A percentile compares a stretch with the other conserved stretches of the same genome.
These are phyloP conservation scores for Drosophila austrosaltans DNA, from an alignment of 2,888 invertebrate species.

Conservation along the genomic window DNA sequence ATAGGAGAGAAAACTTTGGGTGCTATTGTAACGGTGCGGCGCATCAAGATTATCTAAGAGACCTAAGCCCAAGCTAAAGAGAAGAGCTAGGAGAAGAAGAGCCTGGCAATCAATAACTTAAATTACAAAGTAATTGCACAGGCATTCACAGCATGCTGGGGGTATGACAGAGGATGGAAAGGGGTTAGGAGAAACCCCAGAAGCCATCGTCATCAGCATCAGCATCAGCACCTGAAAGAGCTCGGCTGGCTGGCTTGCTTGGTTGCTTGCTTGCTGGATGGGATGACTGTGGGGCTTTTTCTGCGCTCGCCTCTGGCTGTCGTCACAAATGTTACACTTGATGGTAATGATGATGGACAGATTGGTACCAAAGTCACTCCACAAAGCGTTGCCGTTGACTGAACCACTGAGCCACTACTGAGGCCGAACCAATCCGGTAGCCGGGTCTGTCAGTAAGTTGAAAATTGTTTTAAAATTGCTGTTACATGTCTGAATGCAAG, in stretches of 20 bases:
- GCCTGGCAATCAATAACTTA: conserved; percentile 83
- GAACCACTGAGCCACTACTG: conserved; percentile 32
- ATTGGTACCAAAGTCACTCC: conserved; percentile 82
- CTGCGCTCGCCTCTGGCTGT: conserved; percentile 72
- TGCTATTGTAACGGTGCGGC: conserved; percentile 70
- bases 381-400: conserved; percentile 65
- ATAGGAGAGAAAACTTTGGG: conserved; percentile 53
- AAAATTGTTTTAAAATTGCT: conserved; percentile 83
- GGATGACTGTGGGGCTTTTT: conserved; percentile 32
- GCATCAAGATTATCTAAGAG: conserved; percentile 65
- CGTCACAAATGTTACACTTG: conserved; percentile 80
- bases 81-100: conserved; percentile 43
- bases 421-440: conserved; percentile 74
- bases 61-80: conserved; percentile 26
- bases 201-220: conserved; percentile 26
- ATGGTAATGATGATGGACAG: conserved; percentile 83
- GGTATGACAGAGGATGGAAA: conserved; percentile 20
- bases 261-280: not conserved
- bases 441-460: conserved; percentile 82
- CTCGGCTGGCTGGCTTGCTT: too few relatives aligned
- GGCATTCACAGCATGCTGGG: conserved; percentile 80
- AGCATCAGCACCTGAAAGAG: conserved; percentile 35
- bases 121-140: conserved; percentile 83
- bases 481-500: conserved; percentile 82
- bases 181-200: conserved; percentile 24